Conservation (phyloP, 2,888 invertebrate species). For the Pseudococcus longispinus region DNA sequence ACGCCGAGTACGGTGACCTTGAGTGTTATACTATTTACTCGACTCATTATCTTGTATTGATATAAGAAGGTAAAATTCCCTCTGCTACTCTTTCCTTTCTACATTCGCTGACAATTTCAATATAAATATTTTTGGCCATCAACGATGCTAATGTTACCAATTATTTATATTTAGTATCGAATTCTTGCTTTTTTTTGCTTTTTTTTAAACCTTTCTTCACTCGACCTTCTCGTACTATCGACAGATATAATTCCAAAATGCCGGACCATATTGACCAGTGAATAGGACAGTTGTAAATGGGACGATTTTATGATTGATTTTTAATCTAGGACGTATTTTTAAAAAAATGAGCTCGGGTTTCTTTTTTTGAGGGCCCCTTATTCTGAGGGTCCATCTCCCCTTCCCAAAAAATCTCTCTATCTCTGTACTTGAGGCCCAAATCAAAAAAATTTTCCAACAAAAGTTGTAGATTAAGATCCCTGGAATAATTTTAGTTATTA, state of each 20-base stretch:
- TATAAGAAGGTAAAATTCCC: constrained; percentile 8
- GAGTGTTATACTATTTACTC: background rate
- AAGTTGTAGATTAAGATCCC: too few relatives aligned
- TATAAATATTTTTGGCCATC: constrained; percentile 34
- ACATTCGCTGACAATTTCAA: too few relatives aligned
- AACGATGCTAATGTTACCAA: constrained; percentile 42
- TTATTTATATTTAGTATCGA: constrained; percentile 31
- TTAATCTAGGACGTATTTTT: too few relatives aligned
- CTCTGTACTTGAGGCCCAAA: too few relatives aligned
- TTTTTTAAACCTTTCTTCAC: background rate
- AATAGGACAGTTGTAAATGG: too few relatives aligned
- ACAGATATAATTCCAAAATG: background rate
- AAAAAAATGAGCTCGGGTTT: too few relatives aligned
- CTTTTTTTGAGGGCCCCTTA: too few relatives aligned
- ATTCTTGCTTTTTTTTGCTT: background rate
- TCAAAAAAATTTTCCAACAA: too few relatives aligned
- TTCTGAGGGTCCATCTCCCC: too few relatives aligned
- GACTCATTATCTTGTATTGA: background rate
- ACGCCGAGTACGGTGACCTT: background rate
- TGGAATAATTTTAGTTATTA: too few relatives aligned
- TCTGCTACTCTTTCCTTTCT: background rate
- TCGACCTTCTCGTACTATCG: background rate
- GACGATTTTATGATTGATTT: too few relatives aligned
- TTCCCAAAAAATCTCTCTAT: too few relatives aligned
- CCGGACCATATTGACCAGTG: background rate